Percentiles rank a stretch among this genome's conserved stretches.
Evolutionary conservation across 1,140 invertebrate species (phyloP).

Genomic region (Thalassaphorura encarpata): DNA sequence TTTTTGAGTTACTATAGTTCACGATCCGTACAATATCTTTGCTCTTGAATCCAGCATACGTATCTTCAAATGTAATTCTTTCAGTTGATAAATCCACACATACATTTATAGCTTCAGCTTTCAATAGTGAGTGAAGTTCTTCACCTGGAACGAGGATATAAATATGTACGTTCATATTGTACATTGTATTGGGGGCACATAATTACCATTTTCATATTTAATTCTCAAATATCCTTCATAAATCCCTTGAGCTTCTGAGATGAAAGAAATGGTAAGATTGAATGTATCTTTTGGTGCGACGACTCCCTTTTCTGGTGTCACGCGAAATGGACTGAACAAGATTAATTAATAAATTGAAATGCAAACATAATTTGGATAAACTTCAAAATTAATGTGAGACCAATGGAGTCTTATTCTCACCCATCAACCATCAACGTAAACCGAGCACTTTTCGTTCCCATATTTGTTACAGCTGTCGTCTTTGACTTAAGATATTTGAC

Average conservation of each 20-base stretch:
- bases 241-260: conserved; percentile 29
- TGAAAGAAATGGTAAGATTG: conserved; percentile 32
- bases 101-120: too few species aligned
- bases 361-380: not conserved
- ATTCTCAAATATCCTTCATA: conserved; percentile 35
- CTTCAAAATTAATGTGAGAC: not conserved
- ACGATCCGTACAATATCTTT: too few species aligned
- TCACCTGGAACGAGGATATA: too few species aligned
- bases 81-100: too few species aligned
- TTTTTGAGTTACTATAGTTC: too few species aligned
- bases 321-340: conserved; percentile 35
- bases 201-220: conserved; percentile 40
- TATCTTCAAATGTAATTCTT: too few species aligned
- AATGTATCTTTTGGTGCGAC: conserved; percentile 35
- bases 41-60: too few species aligned
- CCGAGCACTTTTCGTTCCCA: conserved; percentile 35
- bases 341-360: not conserved
- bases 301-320: conserved; percentile 37
- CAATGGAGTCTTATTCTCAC: conserved; percentile 16
- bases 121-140: too few species aligned
- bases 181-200: too few species aligned
- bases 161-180: too few species aligned
- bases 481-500: conserved; percentile 35
- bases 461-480: conserved; percentile 38
- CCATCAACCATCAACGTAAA: conserved; percentile 36